phyloP scores from a whole-genome alignment of 2,797 vertebrate species.

The Picus viridis region DNA sequence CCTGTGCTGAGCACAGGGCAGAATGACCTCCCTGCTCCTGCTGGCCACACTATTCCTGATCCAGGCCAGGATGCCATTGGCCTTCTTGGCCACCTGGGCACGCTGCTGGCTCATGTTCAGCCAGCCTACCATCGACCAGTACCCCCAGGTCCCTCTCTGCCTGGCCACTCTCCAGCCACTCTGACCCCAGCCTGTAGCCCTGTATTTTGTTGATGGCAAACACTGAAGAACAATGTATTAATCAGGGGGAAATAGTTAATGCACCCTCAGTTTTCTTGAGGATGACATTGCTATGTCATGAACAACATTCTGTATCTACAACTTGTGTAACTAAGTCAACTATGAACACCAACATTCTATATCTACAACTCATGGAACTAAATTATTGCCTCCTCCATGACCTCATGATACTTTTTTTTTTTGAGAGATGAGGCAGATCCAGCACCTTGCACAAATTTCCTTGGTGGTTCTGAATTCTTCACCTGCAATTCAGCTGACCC shows the following conservation, averaged over 20 bases:
- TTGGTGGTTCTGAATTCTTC: not conserved
- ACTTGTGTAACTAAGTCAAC: not conserved
- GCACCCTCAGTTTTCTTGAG: not conserved
- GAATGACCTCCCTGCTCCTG: no score
- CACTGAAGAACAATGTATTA: not conserved
- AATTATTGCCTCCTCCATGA: not conserved
- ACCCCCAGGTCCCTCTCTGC: no score
- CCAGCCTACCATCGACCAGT: no score
- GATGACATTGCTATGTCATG: not conserved
- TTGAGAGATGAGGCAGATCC: not conserved
- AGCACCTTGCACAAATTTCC: not conserved
- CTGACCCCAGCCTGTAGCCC: no score
- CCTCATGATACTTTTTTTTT: conserved; percentile 22
- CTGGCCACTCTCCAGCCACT: no score
- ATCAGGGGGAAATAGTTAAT: not conserved
- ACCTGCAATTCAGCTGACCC: not conserved
- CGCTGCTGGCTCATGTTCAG: no score
- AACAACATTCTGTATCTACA: not conserved
- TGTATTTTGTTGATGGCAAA: not conserved
- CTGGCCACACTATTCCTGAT: no score
- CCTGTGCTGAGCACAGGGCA: no score
- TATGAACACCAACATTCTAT: not conserved
- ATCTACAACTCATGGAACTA: not conserved
- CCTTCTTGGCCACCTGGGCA: no score
- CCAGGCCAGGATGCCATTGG: no score